Evolutionary conservation across 2,113 vertebrate species (phyloP).

Genomic region (Aythya baeri): DNA sequence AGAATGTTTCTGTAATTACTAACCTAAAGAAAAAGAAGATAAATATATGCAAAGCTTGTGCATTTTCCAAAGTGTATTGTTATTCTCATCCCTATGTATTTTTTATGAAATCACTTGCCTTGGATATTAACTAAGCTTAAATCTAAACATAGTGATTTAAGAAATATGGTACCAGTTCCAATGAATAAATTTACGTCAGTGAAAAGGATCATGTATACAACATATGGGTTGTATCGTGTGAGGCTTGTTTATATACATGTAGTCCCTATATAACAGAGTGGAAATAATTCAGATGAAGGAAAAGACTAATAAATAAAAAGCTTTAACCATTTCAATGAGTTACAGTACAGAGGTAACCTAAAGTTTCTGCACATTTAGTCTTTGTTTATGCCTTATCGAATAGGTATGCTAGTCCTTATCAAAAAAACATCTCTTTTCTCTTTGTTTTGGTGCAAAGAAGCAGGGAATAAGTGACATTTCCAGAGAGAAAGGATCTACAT

Average conservation of each 20-base stretch:
- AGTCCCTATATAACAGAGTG: not conserved
- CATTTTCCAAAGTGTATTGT: not conserved
- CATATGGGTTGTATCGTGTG: not conserved
- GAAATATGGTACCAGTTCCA: not conserved
- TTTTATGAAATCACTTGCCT: constrained; percentile 19
- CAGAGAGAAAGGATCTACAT: not conserved
- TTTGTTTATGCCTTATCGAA: not conserved
- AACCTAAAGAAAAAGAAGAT: not conserved
- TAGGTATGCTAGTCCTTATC: not conserved
- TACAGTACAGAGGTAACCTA: not conserved
- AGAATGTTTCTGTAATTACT: not conserved
- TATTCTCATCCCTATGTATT: not conserved
- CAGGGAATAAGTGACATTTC: not conserved
- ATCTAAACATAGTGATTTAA: not conserved
- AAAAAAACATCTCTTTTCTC: not conserved
- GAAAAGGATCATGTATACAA: rapidly evolving
- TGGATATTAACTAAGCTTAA: constrained; percentile 15
- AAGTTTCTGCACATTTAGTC: not conserved
- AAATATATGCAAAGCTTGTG: not conserved
- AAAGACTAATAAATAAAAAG: not conserved
- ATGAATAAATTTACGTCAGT: not conserved
- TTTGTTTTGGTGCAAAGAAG: not conserved
- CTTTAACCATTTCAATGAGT: not conserved
- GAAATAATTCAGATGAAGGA: not conserved
- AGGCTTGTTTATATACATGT: not conserved